These are phyloP conservation scores for Pangasianodon hypophthalmus DNA, from an alignment of 2,113 vertebrate species.

Conservation along the genomic window DNA sequence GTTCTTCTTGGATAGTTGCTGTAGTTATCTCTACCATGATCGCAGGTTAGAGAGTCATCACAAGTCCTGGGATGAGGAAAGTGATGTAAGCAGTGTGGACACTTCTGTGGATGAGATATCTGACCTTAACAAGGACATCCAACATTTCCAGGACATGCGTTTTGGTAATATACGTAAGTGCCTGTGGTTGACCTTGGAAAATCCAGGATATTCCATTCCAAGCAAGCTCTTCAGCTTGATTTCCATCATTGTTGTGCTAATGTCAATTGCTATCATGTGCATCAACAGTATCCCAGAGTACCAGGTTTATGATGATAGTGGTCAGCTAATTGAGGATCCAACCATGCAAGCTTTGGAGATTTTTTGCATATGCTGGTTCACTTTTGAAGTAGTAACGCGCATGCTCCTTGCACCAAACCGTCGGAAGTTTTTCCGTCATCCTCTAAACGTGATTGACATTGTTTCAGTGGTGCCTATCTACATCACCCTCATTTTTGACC, in stretches of 20 bases:
- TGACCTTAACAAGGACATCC: conserved; percentile 90
- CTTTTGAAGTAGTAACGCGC: conserved; percentile 90
- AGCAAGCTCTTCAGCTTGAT: conserved; percentile 95
- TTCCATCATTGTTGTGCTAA: conserved; percentile 90
- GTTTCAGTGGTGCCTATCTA: conserved; percentile 93
- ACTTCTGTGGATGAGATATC: conserved; percentile 92
- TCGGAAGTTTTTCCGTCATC: conserved; percentile 90
- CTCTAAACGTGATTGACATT: conserved; percentile 93
- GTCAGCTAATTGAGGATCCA: conserved; percentile 77
- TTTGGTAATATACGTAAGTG: conserved; percentile 85
- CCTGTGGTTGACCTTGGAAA: conserved; percentile 97
- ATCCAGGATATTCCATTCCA: conserved; percentile 94
- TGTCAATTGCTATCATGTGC: conserved; percentile 92
- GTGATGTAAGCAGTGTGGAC: conserved; percentile 93
- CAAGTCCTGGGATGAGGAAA: conserved; percentile 92
- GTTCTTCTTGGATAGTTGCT: conserved; percentile 93
- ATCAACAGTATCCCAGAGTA: conserved; percentile 95
- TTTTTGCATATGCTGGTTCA: conserved; percentile 97
- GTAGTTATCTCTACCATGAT: conserved; percentile 93
- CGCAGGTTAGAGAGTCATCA: conserved; percentile 85
- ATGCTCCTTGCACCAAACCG: conserved; percentile 89
- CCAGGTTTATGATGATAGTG: conserved; percentile 81
- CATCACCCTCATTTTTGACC: conserved; percentile 84
- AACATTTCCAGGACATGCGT: conserved; percentile 80
- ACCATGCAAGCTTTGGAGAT: conserved; percentile 85